Base-by-base conservation (phyloP, 2,113 vertebrate species). In the Coptodon rendalli region DNA sequence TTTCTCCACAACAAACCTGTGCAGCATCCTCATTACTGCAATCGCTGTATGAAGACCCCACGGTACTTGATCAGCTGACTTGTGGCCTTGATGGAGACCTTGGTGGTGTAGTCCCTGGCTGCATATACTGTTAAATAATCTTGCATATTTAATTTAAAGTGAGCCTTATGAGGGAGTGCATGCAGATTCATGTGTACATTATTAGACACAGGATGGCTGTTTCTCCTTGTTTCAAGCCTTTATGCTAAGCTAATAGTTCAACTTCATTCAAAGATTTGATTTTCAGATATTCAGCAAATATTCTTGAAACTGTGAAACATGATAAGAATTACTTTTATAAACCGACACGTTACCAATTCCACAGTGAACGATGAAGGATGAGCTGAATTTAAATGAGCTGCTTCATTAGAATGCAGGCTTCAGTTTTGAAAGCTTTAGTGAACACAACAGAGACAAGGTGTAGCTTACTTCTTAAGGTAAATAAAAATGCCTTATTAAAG, bases 401-500 rank as follows among this genome's bases (percentile, higher is more conserved):
- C 48, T n/a, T 50, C 45, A 78, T 52, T 78, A 78, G 73, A 16
- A 12, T 29, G 5, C 43, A 19, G 24, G 5, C 43, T 76, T 48
- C 24, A 7, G 14, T 1, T 76, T 76, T 29, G 45, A 50, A 50
- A 76, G 45, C 73, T 78, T 34, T 78, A 52, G 43, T n/a, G 73
- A 50, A 31, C 45, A 52, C 73, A 78, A 9, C 45, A 78, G 45
- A 78, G 73, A 52, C 45, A 5, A 52, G 17, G 45, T 78, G 73
- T 17, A 78, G 45, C 27, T 34, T 50, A 9, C 56, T 27, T 71
- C 48, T 34, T 66, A 45, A 78, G 76, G 50, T 61, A 79, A 85
- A 59, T 86, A 87, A 83, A 84, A 84, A 88, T 59, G 31, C 52
- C 16, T 63, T 81, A 80, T 93, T 90, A 87, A 88, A 87, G 59